Evolutionary conservation across 2,113 vertebrate genomes (phyloP).

Genomic region (Lichenostomus cassidix): DNA sequence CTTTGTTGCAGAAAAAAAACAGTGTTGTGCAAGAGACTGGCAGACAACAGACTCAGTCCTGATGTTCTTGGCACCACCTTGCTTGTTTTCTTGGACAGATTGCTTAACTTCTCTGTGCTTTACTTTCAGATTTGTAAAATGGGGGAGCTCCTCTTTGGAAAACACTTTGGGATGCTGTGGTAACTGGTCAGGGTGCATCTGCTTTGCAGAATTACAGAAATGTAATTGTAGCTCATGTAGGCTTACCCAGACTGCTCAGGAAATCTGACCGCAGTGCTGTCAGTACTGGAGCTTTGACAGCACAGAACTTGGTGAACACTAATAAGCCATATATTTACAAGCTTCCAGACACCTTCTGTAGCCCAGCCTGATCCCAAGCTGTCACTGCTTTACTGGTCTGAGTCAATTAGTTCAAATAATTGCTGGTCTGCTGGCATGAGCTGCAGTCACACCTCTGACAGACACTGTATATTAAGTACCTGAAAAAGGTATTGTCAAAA

Average conservation of each 20-base stretch:
- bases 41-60: not conserved
- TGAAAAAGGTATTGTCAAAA: not conserved
- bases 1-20: not conserved
- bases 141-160: conserved; percentile 55
- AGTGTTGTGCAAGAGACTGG: not conserved
- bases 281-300: not conserved
- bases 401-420: not conserved
- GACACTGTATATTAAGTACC: not conserved
- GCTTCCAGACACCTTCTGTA: not conserved
- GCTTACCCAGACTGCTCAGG: not conserved
- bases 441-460: conserved; percentile 13
- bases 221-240: not conserved
- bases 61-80: not conserved
- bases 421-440: not conserved
- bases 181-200: conserved; percentile 48
- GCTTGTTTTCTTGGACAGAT: not conserved
- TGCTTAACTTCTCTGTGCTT: conserved; percentile 58
- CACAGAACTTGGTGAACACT: not conserved
- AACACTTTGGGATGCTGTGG: conserved; percentile 59
- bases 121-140: conserved; percentile 58
- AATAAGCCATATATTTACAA: not conserved
- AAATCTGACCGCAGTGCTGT: not conserved
- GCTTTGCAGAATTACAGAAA: not conserved
- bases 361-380: not conserved
- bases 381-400: not conserved